Evolutionary conservation across 2,113 vertebrate species (phyloP), one percentile per base, ranked within the genome.

Genomic region (Mus pahari): DNA sequence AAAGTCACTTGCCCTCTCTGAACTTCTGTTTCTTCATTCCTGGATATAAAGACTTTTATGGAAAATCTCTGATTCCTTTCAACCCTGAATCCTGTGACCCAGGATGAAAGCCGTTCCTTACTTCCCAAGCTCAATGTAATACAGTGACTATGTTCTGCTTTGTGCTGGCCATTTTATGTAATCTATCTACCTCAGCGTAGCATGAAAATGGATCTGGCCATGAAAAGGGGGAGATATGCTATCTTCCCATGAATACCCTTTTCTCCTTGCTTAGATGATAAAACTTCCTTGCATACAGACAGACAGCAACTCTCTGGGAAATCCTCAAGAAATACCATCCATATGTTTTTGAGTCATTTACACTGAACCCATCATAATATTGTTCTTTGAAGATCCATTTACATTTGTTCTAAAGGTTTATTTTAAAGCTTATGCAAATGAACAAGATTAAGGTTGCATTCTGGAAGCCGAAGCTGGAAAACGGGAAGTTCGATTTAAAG

Each of bases 341-440:
- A 96, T 97, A 97, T 98, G 97, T 96, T 97, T 97, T 79, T 86
- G 93, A 97, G 96, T 97, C 97, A 96, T 97, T 98, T 97, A 97
- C 97, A 96, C 97, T 94, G 97, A 98, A 97, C 97, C 96, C 97
- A 97, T 98, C 97, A 98, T 96, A 98, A 97, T 97, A 97, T 97
- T 98, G 97, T 97, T 97, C 96, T 98, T 97, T 92, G 97, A 97
- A 96, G 96, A 97, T 97, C 97, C 97, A 97, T 97, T 97, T 97
- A 97, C 97, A 97, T 98, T 97, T 98, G 97, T 98, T 98, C 97
- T 98, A 93, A 97, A 97, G 96, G 92, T 97, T 97, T 98, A 97
- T 98, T 98, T 98, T 97, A 97, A 98, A 97, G 96, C 96, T 97
- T 97, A 98, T 98, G 97, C 97, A 98, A 97, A 97, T 97, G 94